phyloP scores from a whole-genome alignment of 2,888 invertebrate genomes.

The Lymantria dispar region DNA sequence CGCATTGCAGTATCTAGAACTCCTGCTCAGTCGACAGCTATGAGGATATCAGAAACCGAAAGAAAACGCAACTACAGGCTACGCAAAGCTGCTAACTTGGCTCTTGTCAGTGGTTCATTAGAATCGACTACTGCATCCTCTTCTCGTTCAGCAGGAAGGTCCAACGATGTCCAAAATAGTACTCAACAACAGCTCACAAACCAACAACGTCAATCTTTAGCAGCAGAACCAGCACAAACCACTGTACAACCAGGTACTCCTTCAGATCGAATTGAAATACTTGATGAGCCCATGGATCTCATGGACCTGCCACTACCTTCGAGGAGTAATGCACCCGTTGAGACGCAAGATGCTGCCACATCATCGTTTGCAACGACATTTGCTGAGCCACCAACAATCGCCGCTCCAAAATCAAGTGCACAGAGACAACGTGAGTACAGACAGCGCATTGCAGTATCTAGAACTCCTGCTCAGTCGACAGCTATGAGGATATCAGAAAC shows the following conservation, averaged over 20 bases:
- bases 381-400: conserved; percentile 2
- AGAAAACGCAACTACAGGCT: not conserved
- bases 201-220: conserved; percentile 16
- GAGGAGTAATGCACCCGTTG: conserved; percentile 12
- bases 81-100: not conserved
- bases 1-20: not conserved
- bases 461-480: not conserved
- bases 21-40: not conserved
- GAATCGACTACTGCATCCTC: not conserved
- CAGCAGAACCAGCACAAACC: conserved; percentile 16
- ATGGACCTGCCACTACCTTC: conserved; percentile 11
- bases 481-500: not conserved
- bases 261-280: conserved; percentile 2
- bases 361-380: conserved; percentile 18
- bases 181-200: conserved; percentile 9
- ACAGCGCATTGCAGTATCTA: not conserved
- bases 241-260: conserved; percentile 13
- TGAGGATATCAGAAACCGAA: not conserved
- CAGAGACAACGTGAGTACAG: not conserved
- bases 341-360: conserved; percentile 15
- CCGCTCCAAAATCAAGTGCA: not conserved
- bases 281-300: not conserved
- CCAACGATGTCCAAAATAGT: conserved; percentile 1
- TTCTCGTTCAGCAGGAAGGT: not conserved
- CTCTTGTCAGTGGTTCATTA: not conserved